phyloP scores from a whole-genome alignment of 1,140 invertebrate genomes.

The Drosophila bocqueti region DNA sequence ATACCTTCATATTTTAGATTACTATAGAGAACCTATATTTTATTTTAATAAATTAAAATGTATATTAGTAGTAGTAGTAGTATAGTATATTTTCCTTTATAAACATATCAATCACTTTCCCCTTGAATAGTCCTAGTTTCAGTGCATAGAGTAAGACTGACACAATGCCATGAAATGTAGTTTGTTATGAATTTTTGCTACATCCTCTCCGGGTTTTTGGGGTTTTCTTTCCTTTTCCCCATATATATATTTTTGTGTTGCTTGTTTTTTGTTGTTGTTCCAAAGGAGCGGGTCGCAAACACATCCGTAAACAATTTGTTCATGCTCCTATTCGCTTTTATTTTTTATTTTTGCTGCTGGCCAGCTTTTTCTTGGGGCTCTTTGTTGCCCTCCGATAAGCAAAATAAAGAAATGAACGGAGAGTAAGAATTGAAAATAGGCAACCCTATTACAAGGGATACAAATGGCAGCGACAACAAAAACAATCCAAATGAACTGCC shows the following conservation, averaged over 20 bases:
- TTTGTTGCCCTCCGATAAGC: constrained; percentile 56
- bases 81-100: not conserved
- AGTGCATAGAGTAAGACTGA: constrained; percentile 12
- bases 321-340: constrained; percentile 69
- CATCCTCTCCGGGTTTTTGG: constrained; percentile 69
- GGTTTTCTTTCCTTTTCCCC: constrained; percentile 18
- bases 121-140: not conserved
- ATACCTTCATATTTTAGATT: no score
- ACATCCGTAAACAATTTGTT: constrained; percentile 83
- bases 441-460: constrained; percentile 40
- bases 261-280: constrained; percentile 28
- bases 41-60: no score
- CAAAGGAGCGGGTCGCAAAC: constrained; percentile 69
- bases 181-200: constrained; percentile 80
- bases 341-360: constrained; percentile 13
- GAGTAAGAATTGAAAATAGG: constrained; percentile 66
- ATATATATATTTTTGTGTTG: constrained; percentile 9
- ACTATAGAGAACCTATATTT: no score
- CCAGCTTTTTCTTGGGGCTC: constrained; percentile 33
- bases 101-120: not conserved
- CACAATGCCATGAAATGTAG: constrained; percentile 72
- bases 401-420: constrained; percentile 76
- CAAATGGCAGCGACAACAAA: constrained; percentile 24
- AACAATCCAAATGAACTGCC: constrained; percentile 58
- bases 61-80: no score